phyloP scores from a whole-genome alignment of 1,140 invertebrate species.

The Drosophila bifasciata region DNA sequence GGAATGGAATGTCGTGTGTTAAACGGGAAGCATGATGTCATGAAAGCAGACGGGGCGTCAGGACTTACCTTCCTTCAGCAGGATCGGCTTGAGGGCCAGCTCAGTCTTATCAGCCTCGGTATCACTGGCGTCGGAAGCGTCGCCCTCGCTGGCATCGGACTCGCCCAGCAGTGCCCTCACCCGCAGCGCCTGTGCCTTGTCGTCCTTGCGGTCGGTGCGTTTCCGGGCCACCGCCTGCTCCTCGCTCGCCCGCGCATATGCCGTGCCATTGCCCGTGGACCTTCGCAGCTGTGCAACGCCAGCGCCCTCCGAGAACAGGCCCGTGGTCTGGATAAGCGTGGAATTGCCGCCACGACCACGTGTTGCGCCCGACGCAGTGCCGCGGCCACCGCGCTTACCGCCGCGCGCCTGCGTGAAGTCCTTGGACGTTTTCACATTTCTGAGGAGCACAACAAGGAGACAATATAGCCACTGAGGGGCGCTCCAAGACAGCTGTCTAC shows the following conservation, averaged over 20 bases:
- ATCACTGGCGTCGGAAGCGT: conserved; percentile 51
- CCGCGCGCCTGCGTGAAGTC: conserved; percentile 70
- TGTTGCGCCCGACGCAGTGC: conserved; percentile 50
- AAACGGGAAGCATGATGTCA: background rate
- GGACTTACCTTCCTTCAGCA: conserved; percentile 67
- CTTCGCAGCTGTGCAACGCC: conserved; percentile 67
- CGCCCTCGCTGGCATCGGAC: conserved; percentile 51
- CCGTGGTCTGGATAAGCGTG: conserved; percentile 74
- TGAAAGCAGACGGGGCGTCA: background rate
- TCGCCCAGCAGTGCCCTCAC: conserved; percentile 56
- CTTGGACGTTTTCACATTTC: conserved; percentile 80
- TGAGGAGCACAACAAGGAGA: background rate
- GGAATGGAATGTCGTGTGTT: too few relatives aligned
- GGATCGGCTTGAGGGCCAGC: conserved; percentile 59
- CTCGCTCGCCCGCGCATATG: conserved; percentile 49
- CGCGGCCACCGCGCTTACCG: conserved; percentile 49
- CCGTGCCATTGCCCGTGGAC: conserved; percentile 38
- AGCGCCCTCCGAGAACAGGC: conserved; percentile 79
- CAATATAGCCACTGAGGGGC: background rate
- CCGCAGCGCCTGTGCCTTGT: conserved; percentile 46
- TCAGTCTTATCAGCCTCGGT: conserved; percentile 78
- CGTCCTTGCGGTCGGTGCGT: conserved; percentile 59
- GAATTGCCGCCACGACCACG: conserved; percentile 59
- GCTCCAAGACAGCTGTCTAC: conserved; percentile 4
- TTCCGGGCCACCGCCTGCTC: conserved; percentile 63